phyloP scores from a whole-genome alignment of 23 tunicate species.

The Styela plicata region DNA sequence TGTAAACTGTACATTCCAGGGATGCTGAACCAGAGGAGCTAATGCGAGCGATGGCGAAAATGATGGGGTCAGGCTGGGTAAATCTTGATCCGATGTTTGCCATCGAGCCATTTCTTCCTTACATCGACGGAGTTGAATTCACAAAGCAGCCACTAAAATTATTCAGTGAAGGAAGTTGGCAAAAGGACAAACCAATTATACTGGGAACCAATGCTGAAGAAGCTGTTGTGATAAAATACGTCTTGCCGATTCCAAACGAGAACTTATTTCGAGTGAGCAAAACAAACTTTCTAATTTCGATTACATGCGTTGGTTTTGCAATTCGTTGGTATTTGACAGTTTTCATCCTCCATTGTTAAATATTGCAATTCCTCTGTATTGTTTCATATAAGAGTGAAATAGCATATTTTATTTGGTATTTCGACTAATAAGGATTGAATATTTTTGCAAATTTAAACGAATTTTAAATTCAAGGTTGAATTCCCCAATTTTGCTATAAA shows the following conservation, averaged over 20 bases:
- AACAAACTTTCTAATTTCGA: no score
- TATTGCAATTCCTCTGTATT: no score
- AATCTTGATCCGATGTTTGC: not conserved
- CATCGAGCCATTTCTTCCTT: slow-evolving; percentile 11
- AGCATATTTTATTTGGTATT: no score
- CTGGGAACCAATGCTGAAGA: slow-evolving; percentile 10
- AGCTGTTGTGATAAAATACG: slow-evolving; percentile 1
- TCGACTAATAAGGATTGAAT: no score
- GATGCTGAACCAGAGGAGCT: not conserved
- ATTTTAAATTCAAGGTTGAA: no score
- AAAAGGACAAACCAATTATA: slow-evolving; percentile 8
- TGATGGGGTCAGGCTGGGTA: not conserved
- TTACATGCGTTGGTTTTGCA: no score
- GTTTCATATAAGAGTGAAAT: no score
- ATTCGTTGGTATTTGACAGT: no score
- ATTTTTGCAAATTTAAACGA: no score
- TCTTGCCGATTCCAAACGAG: slow-evolving; percentile 5
- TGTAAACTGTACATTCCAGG: not conserved
- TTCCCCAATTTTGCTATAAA: no score
- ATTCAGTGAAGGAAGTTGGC: slow-evolving; percentile 24
- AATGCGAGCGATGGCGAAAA: not conserved
- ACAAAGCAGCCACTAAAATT: not conserved
- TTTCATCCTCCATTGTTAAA: no score
- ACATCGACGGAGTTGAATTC: slow-evolving; percentile 21
- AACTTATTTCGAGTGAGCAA: slow-evolving; percentile 3